Evolutionary conservation across 1,140 invertebrate species (phyloP), one percentile per base, ranked within the genome.

Genomic region (Drosophila cardini): DNA sequence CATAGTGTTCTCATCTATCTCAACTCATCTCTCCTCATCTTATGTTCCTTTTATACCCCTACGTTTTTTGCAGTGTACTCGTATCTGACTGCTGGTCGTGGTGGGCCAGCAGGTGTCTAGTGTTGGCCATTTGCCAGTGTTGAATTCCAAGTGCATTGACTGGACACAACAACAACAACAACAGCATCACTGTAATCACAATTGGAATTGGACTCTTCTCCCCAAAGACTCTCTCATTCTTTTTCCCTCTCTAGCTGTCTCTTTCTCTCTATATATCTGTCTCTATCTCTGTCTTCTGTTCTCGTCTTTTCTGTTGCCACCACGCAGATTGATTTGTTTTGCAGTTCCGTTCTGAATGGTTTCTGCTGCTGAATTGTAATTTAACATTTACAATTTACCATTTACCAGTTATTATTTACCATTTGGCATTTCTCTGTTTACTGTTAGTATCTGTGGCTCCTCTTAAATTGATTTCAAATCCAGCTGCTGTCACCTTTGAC

Each of bases 401-500:
- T 61, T 76, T 63, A 60, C 40, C 26, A 61, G 18, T 50, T 52
- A 32, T 73, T 62, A 71, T 76, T 80, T 74, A 45, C 76, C 79
- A 83, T 80, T 75, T 64, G 68, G 42, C 32, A 61, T 70, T 72
- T 72, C 36, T 11, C 55, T 67, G 52, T 86, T 86, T 86, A 86
- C 83, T 89, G 83, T 86, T 86, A 89, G 48, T 60, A 64, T 60
- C 58, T 71, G 65, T 7, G 70, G 53, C 76, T 86, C 78, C 77
- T 71, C 72, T 72, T 52, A 80, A 81, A 87, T 86, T 79, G 83
- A 86, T 86, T 83, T 89, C 64, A 79, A 73, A 73, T 82, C 75
- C 76, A 62, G 71, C 70, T 64, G 75, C 82, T 87, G 79, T 86
- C 83, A 86, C 82, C 82, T 86, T 87, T 86, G 82, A 86, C 82